Evolutionary conservation across 1,140 invertebrate genomes (phyloP), one percentile per base, ranked within the genome.

Genomic region (Scylla paramamosain): DNA sequence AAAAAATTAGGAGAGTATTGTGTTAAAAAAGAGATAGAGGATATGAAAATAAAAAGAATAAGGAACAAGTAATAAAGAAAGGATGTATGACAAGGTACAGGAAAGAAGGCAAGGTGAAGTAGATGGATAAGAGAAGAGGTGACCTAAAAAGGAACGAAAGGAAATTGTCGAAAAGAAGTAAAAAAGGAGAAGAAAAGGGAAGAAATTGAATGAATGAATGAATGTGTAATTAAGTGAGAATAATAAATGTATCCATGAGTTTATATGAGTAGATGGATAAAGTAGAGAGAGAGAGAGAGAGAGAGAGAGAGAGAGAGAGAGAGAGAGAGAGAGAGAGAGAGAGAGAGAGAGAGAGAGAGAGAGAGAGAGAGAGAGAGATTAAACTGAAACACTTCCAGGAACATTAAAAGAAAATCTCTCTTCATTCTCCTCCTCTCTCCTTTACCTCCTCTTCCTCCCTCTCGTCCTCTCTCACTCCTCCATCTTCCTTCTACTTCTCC

Each of bases 371-470:
- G 20, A 77, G 67, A 77, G 67, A 77, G n/a, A 77, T 77, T n/a
- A 77, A n/a, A n/a, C 67, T 25, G 20, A n/a, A 20, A 77, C 67
- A 77, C 67, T 77, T n/a, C 67, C 20, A 77, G 10, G n/a, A 77
- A 77, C n/a, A 77, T n/a, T n/a, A 77, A 77, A 77, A 77, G 20
- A 77, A n/a, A 77, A 77, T 77, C 16, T 77, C n/a, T 77, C 67
- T n/a, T 77, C 67, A 6, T 59, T 20, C 52, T 59, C 52, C 52
- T 59, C 52, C 52, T 59, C 52, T 20, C 20, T 59, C 52, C 20
- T 59, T 59, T 59, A 59, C 52, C 0, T 77, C n/a, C n/a, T n/a
- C 8, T 77, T 77, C 67, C 25, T n/a, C 67, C 67, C 25, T n/a
- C 67, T 77, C 25, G 0, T n/a, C 8, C 25, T 77, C 16, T 77